Conservation (phyloP, 2,113 vertebrate genomes). For the Myanophis thanlyinensis region DNA sequence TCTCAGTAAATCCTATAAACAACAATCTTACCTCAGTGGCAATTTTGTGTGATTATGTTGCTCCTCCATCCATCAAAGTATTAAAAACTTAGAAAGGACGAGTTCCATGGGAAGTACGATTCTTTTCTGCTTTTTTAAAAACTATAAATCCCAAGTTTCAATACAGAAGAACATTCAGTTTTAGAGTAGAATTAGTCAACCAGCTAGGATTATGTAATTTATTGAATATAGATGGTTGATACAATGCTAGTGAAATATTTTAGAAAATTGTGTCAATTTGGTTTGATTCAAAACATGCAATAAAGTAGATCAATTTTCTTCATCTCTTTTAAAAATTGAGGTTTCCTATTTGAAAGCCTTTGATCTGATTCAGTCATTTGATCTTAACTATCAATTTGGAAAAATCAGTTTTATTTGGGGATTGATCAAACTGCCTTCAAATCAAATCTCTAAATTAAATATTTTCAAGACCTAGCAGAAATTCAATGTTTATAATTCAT, state of each 20-base stretch:
- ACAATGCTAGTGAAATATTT: background rate
- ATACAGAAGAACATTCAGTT: background rate
- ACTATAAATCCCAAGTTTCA: background rate
- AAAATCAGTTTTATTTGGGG: background rate
- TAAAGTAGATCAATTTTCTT: background rate
- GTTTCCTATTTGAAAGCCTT: background rate
- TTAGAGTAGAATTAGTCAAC: background rate
- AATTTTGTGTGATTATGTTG: background rate
- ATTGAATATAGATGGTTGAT: background rate
- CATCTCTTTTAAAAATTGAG: background rate
- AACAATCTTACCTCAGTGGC: background rate
- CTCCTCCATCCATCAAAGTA: background rate
- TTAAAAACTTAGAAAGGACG: background rate
- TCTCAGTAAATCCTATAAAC: background rate
- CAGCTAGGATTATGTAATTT: background rate
- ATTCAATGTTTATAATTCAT: background rate
- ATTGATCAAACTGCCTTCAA: background rate
- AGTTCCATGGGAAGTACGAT: background rate
- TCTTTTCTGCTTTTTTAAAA: background rate
- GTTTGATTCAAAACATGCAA: background rate
- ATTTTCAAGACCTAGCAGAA: background rate
- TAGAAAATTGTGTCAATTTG: background rate
- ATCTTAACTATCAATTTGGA: background rate
- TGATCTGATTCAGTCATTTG: background rate
- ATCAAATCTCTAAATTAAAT: background rate